Percentiles rank a stretch among this genome's conserved stretches.
phyloP scores from a whole-genome alignment of 2,797 vertebrate genomes.

The Eidolon dupreanum region DNA sequence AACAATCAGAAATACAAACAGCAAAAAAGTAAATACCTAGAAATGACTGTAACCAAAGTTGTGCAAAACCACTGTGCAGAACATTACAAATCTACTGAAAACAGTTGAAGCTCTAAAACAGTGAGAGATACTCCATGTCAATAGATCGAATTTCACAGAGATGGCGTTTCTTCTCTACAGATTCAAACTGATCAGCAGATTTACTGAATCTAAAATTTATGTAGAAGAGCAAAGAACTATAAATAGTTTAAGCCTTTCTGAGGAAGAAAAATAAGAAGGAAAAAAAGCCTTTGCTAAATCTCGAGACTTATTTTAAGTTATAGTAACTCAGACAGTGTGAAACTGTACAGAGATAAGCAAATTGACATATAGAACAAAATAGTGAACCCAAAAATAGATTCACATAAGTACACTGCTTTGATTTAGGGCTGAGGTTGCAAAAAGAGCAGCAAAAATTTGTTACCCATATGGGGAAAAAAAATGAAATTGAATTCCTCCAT shows the following conservation, averaged over 20 bases:
- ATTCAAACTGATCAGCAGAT: neutral
- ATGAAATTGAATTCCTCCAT: neutral
- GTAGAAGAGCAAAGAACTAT: neutral
- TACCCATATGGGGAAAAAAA: slow-evolving; percentile 32
- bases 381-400: neutral
- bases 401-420: neutral
- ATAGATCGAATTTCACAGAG: neutral
- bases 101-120: neutral
- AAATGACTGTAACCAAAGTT: neutral
- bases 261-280: neutral
- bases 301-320: slow-evolving; percentile 45
- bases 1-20: neutral
- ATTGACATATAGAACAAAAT: neutral
- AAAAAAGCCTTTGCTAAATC: neutral
- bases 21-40: neutral
- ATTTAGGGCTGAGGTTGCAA: slow-evolving; percentile 12
- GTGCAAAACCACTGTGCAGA: neutral
- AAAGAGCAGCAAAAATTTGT: slow-evolving; percentile 44
- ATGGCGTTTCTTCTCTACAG: neutral
- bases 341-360: neutral
- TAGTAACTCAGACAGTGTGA: neutral
- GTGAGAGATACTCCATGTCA: neutral
- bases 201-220: slow-evolving; percentile 3
- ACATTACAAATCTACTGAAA: neutral
- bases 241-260: slow-evolving; percentile 2